phyloP scores from a whole-genome alignment of 2,113 vertebrate species.

The Ginglymostoma cirratum region DNA sequence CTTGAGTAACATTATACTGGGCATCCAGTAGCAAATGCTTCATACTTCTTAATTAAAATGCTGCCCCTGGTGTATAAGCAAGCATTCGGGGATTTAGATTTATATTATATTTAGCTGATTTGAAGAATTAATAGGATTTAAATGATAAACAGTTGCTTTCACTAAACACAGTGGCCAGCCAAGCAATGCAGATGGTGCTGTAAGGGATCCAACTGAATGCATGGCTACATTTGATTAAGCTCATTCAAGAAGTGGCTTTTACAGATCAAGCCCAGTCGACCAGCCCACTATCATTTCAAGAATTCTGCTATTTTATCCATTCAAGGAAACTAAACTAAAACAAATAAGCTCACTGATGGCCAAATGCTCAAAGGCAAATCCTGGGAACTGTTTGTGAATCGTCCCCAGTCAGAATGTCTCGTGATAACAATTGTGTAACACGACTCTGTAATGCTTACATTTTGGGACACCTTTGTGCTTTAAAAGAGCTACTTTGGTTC shows the following conservation, averaged over 20 bases:
- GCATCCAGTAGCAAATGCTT: not conserved
- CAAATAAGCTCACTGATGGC: not conserved
- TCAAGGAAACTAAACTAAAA: not conserved
- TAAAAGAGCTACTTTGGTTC: not conserved
- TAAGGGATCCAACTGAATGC: conserved; percentile 50
- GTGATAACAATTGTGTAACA: not conserved
- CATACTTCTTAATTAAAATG: not conserved
- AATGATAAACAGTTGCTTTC: conserved; percentile 39
- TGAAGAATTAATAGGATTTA: conserved; percentile 19
- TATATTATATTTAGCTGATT: not conserved
- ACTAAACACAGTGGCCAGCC: conserved; percentile 46
- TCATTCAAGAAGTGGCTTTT: conserved; percentile 48
- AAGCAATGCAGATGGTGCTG: conserved; percentile 51
- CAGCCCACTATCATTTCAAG: conserved; percentile 60
- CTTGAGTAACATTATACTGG: not conserved
- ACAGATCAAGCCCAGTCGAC: conserved; percentile 36
- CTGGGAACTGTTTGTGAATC: not conserved
- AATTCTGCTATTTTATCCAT: conserved; percentile 43
- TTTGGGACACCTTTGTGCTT: not conserved
- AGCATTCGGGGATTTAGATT: not conserved
- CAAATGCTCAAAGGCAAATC: not conserved
- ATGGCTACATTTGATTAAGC: conserved; percentile 57
- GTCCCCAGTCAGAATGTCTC: not conserved
- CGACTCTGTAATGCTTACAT: not conserved
- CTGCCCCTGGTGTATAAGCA: not conserved